Percentiles rank a stretch among this genome's conserved stretches.
These are phyloP conservation scores for Sisor rabdophorus DNA, from an alignment of 2,113 vertebrate genomes.

Conservation along the genomic window DNA sequence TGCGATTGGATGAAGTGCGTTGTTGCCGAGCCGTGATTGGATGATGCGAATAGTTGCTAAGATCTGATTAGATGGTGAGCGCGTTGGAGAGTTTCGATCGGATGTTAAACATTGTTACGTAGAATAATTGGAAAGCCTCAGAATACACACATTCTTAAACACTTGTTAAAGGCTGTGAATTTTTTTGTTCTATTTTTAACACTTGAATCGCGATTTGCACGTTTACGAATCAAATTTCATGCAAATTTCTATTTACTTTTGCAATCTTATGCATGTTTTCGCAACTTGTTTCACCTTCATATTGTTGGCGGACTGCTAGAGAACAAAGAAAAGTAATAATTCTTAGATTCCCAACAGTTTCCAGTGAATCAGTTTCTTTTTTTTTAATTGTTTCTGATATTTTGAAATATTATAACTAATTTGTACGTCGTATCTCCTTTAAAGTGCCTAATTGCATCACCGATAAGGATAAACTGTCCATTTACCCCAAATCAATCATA, in stretches of 20 bases:
- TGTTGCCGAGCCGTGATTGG: not conserved
- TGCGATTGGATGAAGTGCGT: not conserved
- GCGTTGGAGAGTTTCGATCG: not conserved
- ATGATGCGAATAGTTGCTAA: not conserved
- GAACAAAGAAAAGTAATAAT: no score
- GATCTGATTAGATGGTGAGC: not conserved
- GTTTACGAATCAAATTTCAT: no score
- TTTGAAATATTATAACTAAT: not conserved
- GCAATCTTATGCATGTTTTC: no score
- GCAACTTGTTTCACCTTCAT: no score
- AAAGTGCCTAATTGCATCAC: not conserved
- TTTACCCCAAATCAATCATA: constrained; percentile 9
- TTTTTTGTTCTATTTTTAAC: no score
- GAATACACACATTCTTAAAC: no score
- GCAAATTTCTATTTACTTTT: no score
- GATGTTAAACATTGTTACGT: not conserved
- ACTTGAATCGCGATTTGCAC: no score
- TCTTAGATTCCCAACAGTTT: not conserved
- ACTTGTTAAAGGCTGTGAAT: no score
- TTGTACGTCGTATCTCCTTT: not conserved
- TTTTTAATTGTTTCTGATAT: not conserved
- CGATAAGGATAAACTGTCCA: not conserved
- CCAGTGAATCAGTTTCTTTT: not conserved
- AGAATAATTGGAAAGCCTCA: no score
- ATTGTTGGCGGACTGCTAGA: no score